Percentiles rank a stretch among this genome's conserved stretches.
Evolutionary conservation across 2,888 invertebrate genomes (phyloP).

Genomic region (Yponomeuta evonymella): DNA sequence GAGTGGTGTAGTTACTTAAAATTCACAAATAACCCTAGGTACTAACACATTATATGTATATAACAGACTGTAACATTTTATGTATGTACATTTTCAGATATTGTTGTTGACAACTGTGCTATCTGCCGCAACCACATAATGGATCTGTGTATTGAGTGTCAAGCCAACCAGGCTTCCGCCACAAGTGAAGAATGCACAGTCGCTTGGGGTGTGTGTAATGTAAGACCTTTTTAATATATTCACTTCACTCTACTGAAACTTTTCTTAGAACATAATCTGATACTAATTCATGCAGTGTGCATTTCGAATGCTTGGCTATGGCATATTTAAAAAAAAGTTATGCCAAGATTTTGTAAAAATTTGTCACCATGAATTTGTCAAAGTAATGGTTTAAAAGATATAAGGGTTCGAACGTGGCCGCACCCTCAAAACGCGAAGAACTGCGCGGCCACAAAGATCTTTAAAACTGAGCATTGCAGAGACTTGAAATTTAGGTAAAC

Average conservation of each 20-base stretch:
- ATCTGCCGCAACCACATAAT: constrained; percentile 99
- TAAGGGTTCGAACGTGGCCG: too few relatives aligned
- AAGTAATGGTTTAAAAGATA: too few relatives aligned
- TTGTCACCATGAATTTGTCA: too few relatives aligned
- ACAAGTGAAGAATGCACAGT: constrained; percentile 99
- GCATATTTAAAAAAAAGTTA: too few relatives aligned
- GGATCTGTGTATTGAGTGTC: constrained; percentile 99
- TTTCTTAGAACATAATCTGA: background rate
- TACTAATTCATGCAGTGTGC: background rate
- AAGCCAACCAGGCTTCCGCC: constrained; percentile 97
- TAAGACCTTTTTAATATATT: constrained; percentile 51
- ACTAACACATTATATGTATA: background rate
- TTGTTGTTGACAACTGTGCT: constrained; percentile 99
- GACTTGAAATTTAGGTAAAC: too few relatives aligned
- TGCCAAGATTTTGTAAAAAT: too few relatives aligned
- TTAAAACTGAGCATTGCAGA: too few relatives aligned
- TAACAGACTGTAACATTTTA: background rate
- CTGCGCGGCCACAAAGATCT: too few relatives aligned
- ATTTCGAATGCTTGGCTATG: too few relatives aligned
- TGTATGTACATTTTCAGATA: constrained; percentile 78
- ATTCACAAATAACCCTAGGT: background rate
- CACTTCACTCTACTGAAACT: background rate
- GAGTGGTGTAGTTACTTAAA: constrained; percentile 16
- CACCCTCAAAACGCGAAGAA: too few relatives aligned
- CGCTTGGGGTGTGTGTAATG: constrained; percentile 99